A percentile compares a stretch with the other conserved stretches of the same genome.
These are phyloP conservation scores for Rhagophthalmus giganteus DNA, from an alignment of 2,888 invertebrate species.

Conservation along the genomic window DNA sequence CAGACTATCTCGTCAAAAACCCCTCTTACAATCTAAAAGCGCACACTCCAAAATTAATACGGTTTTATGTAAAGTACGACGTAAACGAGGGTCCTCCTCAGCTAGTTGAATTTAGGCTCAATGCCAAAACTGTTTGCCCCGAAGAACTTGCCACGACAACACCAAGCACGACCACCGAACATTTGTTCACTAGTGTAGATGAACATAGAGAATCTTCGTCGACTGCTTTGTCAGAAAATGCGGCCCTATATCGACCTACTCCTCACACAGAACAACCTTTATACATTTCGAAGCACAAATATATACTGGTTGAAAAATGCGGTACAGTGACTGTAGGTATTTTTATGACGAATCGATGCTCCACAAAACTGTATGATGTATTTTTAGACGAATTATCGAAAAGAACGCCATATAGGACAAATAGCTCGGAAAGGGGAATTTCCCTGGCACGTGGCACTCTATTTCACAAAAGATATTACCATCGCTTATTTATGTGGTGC, in stretches of 20 bases:
- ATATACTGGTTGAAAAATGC: conserved; percentile 35
- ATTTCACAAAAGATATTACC: conserved; percentile 56
- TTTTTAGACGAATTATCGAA: conserved; percentile 5
- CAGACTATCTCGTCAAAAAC: conserved; percentile 61
- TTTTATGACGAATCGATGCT: too few relatives aligned
- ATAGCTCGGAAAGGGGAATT: conserved; percentile 65
- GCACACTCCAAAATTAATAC: conserved; percentile 59
- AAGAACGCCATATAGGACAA: conserved; percentile 50
- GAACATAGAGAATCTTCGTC: conserved; percentile 36
- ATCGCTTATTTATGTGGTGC: conserved; percentile 51
- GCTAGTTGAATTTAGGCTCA: conserved; percentile 58
- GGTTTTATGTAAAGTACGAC: conserved; percentile 66
- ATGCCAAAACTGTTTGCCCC: conserved; percentile 64
- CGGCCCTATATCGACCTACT: neutral
- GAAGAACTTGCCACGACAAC: conserved; percentile 36
- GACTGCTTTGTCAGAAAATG: neutral
- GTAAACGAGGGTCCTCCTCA: conserved; percentile 55
- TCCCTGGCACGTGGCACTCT: conserved; percentile 71
- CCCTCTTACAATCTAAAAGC: conserved; percentile 61
- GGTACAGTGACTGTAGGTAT: conserved; percentile 49
- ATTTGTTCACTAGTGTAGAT: conserved; percentile 30
- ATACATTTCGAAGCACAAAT: conserved; percentile 1
- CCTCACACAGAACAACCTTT: neutral
- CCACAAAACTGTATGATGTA: too few relatives aligned
- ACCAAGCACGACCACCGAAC: conserved; percentile 4